A percentile compares a stretch with the other conserved stretches of the same genome.
Evolutionary conservation across 2,113 vertebrate species (phyloP).

Genomic region (Chaenogobius annularis): DNA sequence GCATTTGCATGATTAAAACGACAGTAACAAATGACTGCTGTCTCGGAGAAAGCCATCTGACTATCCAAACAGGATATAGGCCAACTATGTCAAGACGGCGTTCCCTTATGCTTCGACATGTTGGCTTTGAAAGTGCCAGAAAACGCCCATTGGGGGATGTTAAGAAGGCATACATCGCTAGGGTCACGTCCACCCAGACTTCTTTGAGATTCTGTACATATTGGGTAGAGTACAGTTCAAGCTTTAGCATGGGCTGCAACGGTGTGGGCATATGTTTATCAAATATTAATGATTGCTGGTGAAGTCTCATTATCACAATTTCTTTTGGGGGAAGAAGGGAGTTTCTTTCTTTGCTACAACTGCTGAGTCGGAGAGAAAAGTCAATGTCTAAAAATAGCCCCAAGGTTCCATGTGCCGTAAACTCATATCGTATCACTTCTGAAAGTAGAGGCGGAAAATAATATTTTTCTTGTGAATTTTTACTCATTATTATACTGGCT

Average conservation of each 20-base stretch:
- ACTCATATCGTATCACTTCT: constrained; percentile 28
- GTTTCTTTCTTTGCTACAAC: constrained; percentile 60
- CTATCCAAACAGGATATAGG: constrained; percentile 60
- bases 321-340: constrained; percentile 59
- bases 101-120: constrained; percentile 17
- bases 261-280: constrained; percentile 46
- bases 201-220: constrained; percentile 14
- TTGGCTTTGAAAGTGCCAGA: constrained; percentile 17
- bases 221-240: constrained; percentile 20
- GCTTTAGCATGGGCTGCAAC: background rate
- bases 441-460: constrained; percentile 15
- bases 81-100: constrained; percentile 36
- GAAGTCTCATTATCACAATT: constrained; percentile 75
- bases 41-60: constrained; percentile 66
- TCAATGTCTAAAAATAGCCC: constrained; percentile 60
- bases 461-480: constrained; percentile 24
- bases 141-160: background rate
- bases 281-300: constrained; percentile 68
- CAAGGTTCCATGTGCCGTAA: constrained; percentile 42
- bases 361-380: constrained; percentile 68
- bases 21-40: constrained; percentile 73
- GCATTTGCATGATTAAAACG: constrained; percentile 78
- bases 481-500: constrained; percentile 39
- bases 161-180: background rate
- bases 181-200: background rate